Base-by-base conservation (phyloP, 2,888 invertebrate species). In the Xestia c-nigrum region DNA sequence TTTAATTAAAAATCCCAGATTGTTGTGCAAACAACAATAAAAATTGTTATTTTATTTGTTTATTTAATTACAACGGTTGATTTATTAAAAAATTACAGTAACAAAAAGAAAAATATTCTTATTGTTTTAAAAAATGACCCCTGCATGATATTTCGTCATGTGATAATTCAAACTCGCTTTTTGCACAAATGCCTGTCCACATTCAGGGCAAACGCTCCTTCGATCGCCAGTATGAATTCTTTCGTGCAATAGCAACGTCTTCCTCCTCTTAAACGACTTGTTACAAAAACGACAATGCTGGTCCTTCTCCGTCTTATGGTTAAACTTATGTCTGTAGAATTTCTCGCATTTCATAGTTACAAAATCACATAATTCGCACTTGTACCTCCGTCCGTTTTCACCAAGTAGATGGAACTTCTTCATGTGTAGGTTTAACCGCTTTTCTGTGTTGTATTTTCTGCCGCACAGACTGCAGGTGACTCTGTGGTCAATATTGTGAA, bases 161-260 rank as follows among this genome's bases (percentile, higher is more conserved):
- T 96, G 96, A 81, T 95, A 96, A 80, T 96, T 96, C 78, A 95
- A 84, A 78, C 96, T 96, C 0, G 96, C 95, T 81, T 96, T 96
- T 81, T 96, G 96, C 0, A 96, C 96, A 76, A 96, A 97, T 57
- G 95, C 95, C 76, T 96, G 94, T 0, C 95, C 93, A 69, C 96
- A 96, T 0, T 91, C 91, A 1, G 80, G 85, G 78, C 96, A 96
- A 0, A 94, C 92, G 72, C 96, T 95, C 81, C 93, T 87, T 61
- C 93, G 89, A 50, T 96, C 96, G 0, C 94, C 96, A 0, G 95
- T 96, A 50, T 96, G 96, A 1, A 96, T 96, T 77, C 92, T 87
- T 81, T 95, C 96, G 19, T 96, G 96, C 0, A 94, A 75, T 47
- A 88, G 91, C 81, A 95, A 70, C 0, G 93, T 95, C 0, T 93